These are phyloP conservation scores for Clarias macrocephalus DNA, from an alignment of 2,113 vertebrate species.

Conservation along the genomic window DNA sequence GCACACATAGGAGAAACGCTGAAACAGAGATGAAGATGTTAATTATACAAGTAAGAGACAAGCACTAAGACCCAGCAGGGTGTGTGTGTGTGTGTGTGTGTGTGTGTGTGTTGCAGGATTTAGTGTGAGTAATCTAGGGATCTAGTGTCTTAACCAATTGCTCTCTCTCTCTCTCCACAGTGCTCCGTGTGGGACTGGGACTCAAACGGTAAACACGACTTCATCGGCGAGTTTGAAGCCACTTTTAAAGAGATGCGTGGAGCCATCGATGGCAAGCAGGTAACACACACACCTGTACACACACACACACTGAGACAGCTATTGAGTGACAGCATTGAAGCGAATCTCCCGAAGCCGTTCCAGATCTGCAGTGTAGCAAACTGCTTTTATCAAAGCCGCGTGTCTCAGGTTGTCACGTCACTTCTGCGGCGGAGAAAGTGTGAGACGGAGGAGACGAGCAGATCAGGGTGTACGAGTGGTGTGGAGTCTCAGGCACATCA, in stretches of 20 bases:
- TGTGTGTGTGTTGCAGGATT: too few species aligned
- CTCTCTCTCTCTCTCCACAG: constrained; percentile 64
- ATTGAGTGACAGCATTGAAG: background rate
- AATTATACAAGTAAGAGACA: too few species aligned
- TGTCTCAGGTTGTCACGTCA: background rate
- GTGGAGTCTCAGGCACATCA: background rate
- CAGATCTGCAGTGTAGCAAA: background rate
- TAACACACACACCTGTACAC: constrained; percentile 53
- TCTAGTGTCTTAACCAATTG: background rate
- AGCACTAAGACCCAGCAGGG: too few species aligned
- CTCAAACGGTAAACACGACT: constrained; percentile 97
- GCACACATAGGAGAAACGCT: too few species aligned
- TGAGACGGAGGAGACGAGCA: background rate
- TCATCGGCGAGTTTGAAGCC: constrained; percentile 92
- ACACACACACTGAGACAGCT: background rate
- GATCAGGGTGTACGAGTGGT: background rate
- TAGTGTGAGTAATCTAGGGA: background rate
- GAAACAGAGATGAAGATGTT: too few species aligned
- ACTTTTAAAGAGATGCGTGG: constrained; percentile 95
- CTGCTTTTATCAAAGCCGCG: background rate
- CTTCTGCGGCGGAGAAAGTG: background rate
- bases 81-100: constrained; percentile 3
- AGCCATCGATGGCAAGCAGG: constrained; percentile 94
- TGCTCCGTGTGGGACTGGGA: constrained; percentile 99
- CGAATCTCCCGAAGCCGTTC: background rate